A percentile compares a stretch with the other conserved stretches of the same genome.
phyloP scores from a whole-genome alignment of 2,797 vertebrate species.

The Setipinna tenuifilis region DNA sequence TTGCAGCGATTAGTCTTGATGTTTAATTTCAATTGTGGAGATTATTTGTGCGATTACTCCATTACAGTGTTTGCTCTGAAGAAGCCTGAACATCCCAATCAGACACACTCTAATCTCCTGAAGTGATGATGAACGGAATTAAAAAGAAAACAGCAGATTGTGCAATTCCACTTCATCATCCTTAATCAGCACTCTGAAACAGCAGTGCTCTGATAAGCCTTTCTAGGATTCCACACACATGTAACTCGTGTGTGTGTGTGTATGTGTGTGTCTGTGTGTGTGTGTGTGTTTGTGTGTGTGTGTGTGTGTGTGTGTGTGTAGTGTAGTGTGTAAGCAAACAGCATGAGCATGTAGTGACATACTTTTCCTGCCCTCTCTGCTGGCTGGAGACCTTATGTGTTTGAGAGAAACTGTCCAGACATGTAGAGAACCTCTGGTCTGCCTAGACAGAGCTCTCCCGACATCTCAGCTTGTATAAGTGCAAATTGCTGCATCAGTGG shows the following conservation, averaged over 20 bases:
- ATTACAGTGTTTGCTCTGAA: not conserved
- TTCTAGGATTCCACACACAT: not conserved
- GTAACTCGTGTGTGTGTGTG: too few species aligned
- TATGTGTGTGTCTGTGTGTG: too few species aligned
- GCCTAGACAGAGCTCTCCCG: not conserved
- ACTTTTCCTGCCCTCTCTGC: not conserved
- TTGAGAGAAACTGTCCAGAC: not conserved
- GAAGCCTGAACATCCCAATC: constrained; percentile 2
- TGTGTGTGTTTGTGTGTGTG: too few species aligned
- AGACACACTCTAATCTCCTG: not conserved
- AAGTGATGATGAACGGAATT: not conserved
- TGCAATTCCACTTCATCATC: not conserved
- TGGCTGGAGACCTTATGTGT: not conserved
- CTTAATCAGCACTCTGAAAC: constrained; percentile 1
- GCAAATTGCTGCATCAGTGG: constrained; percentile 8
- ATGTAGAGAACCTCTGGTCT: not conserved
- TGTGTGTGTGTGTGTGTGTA: too few species aligned
- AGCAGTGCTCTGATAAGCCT: not conserved
- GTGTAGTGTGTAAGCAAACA: not conserved
- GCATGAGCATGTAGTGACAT: not conserved
- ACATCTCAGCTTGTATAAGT: constrained; percentile 18
- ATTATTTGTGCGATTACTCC: constrained; percentile 10
- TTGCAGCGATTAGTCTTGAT: not conserved
- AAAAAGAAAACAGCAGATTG: constrained; percentile 6
- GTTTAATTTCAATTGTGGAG: not conserved